Percentiles rank a stretch among this genome's conserved stretches.
Evolutionary conservation across 2,113 vertebrate species (phyloP).

Genomic region (Gulo gulo): DNA sequence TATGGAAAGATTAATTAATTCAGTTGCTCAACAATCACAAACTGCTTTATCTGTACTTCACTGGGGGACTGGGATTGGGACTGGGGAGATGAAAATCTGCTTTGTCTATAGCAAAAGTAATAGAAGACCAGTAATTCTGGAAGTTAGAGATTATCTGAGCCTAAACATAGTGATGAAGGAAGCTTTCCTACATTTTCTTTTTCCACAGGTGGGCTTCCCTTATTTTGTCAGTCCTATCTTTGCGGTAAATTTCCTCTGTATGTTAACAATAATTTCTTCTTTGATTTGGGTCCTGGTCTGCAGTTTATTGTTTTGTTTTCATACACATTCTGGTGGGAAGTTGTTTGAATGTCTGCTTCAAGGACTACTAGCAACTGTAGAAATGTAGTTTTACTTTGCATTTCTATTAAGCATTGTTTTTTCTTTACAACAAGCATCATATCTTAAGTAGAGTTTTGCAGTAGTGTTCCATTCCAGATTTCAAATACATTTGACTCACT

Average conservation of each 20-base stretch:
- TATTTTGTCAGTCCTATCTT: neutral
- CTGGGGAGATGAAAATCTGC: neutral
- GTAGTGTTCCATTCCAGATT: conserved; percentile 26
- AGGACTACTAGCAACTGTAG: neutral
- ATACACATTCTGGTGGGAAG: neutral
- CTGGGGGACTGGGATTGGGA: neutral
- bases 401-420: neutral
- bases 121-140: neutral
- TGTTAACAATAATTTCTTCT: neutral
- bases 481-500: conserved; percentile 78
- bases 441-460: neutral
- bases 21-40: neutral
- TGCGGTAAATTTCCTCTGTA: neutral
- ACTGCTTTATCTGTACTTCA: neutral
- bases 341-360: neutral
- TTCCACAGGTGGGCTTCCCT: neutral
- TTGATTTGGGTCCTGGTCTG: neutral
- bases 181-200: neutral
- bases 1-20: neutral
- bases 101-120: neutral
- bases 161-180: neutral
- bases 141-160: neutral
- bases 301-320: conserved; percentile 12
- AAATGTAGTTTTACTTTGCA: neutral
- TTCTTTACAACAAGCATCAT: neutral